Percentiles rank a stretch among this genome's conserved stretches.
Evolutionary conservation across 2,797 vertebrate genomes (phyloP).

Genomic region (Hapalemur alaotrensis): DNA sequence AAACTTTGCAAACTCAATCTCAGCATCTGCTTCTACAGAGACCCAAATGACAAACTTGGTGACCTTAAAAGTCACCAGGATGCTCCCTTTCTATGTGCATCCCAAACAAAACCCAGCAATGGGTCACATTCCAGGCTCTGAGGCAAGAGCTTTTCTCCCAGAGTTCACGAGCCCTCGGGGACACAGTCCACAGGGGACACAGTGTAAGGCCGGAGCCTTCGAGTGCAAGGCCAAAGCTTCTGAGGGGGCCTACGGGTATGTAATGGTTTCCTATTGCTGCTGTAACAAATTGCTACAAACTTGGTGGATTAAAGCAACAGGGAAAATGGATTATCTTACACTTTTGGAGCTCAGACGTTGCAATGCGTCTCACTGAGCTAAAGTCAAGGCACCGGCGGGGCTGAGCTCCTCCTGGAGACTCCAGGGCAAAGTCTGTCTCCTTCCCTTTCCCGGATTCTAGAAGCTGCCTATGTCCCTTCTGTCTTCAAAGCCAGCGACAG

Average conservation of each 20-base stretch:
- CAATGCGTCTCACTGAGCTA: not conserved
- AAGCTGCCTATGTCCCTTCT: not conserved
- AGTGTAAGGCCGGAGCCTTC: not conserved
- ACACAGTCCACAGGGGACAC: not conserved
- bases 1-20: not conserved
- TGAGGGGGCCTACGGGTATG: too few species aligned
- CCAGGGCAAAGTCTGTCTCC: not conserved
- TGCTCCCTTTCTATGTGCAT: not conserved
- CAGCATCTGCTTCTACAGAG: not conserved
- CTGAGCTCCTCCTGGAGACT: not conserved
- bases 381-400: not conserved
- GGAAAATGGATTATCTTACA: not conserved
- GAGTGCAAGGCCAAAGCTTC: not conserved
- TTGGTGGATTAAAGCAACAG: not conserved
- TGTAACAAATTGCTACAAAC: not conserved
- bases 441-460: not conserved
- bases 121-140: not conserved
- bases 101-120: not conserved
- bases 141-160: not conserved
- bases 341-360: not conserved
- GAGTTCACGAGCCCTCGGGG: not conserved
- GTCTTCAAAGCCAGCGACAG: not conserved
- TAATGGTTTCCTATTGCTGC: not conserved
- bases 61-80: not conserved
- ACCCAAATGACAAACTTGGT: not conserved